These are phyloP conservation scores for Drepanosiphum platanoidis DNA, from an alignment of 2,888 invertebrate species.

Conservation along the genomic window DNA sequence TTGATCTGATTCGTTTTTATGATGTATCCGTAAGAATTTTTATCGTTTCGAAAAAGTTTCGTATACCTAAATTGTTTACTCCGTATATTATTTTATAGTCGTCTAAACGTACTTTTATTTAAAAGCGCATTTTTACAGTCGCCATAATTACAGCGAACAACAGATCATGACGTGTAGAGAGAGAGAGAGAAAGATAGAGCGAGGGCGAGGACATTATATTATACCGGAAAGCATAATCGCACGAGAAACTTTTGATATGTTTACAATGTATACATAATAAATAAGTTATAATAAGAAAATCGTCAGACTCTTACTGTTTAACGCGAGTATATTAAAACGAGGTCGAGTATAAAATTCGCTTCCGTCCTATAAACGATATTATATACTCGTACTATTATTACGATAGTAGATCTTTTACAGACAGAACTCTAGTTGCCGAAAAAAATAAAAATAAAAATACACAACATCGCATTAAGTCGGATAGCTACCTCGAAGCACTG, in stretches of 20 bases:
- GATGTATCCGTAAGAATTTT: no score
- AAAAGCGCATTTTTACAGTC: background rate
- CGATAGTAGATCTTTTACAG: background rate
- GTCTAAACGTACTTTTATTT: background rate
- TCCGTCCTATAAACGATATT: background rate
- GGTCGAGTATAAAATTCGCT: slow-evolving; percentile 23
- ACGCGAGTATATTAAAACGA: background rate
- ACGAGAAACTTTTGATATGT: slow-evolving; percentile 17
- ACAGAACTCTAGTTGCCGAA: background rate
- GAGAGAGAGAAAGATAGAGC: background rate
- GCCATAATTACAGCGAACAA: background rate
- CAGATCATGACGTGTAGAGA: background rate
- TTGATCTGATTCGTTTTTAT: no score
- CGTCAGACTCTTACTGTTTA: slow-evolving; percentile 12
- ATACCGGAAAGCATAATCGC: slow-evolving; percentile 15
- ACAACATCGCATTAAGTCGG: no score
- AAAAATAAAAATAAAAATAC: background rate
- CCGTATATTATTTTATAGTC: background rate
- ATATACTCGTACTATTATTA: background rate
- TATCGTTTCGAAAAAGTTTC: no score
- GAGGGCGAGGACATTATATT: background rate
- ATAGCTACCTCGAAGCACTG: no score
- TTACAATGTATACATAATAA: slow-evolving; percentile 6
- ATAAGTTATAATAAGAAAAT: slow-evolving; percentile 6
- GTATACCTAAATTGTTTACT: no score